Percentiles rank a stretch among this genome's conserved stretches.
Conservation (phyloP, 2,888 invertebrate species). For the Hemicrepidius hirtus region DNA sequence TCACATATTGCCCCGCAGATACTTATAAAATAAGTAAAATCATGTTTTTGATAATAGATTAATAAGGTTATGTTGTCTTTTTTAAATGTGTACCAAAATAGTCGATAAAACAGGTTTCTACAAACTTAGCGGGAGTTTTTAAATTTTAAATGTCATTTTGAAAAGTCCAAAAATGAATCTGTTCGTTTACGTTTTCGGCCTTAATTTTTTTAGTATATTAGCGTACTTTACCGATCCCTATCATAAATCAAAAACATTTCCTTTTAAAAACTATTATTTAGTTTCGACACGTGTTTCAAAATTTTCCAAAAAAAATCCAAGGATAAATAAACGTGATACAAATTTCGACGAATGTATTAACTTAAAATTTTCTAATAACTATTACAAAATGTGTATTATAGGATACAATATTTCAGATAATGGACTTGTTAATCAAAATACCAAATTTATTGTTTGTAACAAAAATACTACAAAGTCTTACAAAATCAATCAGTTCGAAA, state of each 20-base stretch:
- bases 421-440: conserved; percentile 33
- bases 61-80: not conserved
- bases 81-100: not conserved
- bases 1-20: not conserved
- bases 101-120: not conserved
- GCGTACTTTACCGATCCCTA: not conserved
- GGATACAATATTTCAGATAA: conserved; percentile 22
- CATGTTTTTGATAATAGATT: not conserved
- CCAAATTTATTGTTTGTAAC: conserved; percentile 35
- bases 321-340: not conserved
- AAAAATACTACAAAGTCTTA: conserved; percentile 19
- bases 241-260: not conserved
- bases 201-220: not conserved
- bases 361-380: not conserved
- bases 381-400: conserved; percentile 38
- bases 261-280: not conserved
- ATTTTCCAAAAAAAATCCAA: not conserved
- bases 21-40: not conserved
- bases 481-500: conserved; percentile 18
- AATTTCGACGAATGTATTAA: not conserved
- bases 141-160: no score
- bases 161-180: not conserved
- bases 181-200: not conserved
- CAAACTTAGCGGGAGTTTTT: no score
- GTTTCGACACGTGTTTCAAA: not conserved